phyloP scores from a whole-genome alignment of 2,888 invertebrate species.

The Apodemia duryi region DNA sequence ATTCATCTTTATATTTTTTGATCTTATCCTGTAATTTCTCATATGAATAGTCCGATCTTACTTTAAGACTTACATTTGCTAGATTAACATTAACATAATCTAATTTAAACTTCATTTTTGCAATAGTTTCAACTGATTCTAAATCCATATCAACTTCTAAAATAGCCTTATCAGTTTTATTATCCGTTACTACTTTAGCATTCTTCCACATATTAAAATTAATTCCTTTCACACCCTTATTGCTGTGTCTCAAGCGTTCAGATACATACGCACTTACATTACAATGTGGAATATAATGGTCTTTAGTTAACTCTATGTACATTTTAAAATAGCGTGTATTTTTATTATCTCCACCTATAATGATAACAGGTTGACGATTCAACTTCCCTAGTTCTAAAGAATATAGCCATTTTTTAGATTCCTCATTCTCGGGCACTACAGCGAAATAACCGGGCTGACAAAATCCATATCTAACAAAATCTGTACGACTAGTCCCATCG shows the following conservation, averaged over 20 bases:
- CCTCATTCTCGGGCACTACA: constrained; percentile 53
- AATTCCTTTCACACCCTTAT: constrained; percentile 54
- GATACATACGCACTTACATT: constrained; percentile 30
- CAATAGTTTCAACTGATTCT: constrained; percentile 54
- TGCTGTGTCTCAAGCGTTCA: constrained; percentile 50
- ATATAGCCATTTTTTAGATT: constrained; percentile 54
- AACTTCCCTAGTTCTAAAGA: constrained; percentile 49
- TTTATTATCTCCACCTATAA: constrained; percentile 45
- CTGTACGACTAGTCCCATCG: constrained; percentile 44
- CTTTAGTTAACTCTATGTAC: constrained; percentile 37
- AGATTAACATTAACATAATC: constrained; percentile 44
- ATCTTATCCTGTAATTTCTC: constrained; percentile 42
- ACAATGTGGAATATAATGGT: constrained; percentile 17
- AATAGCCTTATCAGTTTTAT: constrained; percentile 9
- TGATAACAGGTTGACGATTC: constrained; percentile 41
- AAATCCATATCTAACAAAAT: constrained; percentile 59
- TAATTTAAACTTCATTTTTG: constrained; percentile 44
- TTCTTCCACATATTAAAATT: constrained; percentile 57
- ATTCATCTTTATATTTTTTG: constrained; percentile 46
- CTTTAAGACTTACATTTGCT: constrained; percentile 30
- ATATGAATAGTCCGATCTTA: constrained; percentile 42
- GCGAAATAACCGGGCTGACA: constrained; percentile 53
- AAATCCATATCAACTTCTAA: constrained; percentile 52
- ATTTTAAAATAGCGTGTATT: constrained; percentile 47
- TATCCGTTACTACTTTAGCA: constrained; percentile 20